Percentiles rank a stretch among this genome's conserved stretches.
Evolutionary conservation across 2,113 vertebrate species (phyloP).

Genomic region (Phaethornis superciliosus): DNA sequence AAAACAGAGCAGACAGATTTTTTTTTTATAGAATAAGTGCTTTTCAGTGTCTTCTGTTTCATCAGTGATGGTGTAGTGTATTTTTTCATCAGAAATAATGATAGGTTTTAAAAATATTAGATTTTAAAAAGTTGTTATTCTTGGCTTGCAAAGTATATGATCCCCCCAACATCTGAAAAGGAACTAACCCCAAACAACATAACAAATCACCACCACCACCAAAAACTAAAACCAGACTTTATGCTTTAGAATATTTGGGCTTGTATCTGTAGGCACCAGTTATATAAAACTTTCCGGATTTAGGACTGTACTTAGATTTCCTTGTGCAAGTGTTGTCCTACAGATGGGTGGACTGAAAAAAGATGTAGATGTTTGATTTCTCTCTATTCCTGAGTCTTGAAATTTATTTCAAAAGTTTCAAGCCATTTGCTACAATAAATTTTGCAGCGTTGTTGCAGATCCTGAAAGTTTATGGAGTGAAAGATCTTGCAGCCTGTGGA

Average conservation of each 20-base stretch:
- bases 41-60: not conserved
- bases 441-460: not conserved
- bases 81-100: not conserved
- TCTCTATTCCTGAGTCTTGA: not conserved
- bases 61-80: not conserved
- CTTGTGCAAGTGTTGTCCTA: not conserved
- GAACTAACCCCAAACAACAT: not conserved
- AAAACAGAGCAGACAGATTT: slow-evolving; percentile 10
- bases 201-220: not conserved
- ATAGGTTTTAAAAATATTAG: not conserved
- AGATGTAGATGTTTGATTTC: not conserved
- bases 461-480: not conserved
- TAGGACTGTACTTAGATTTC: not conserved
- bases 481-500: not conserved
- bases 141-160: not conserved
- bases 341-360: not conserved
- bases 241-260: not conserved
- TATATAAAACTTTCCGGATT: not conserved
- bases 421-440: not conserved
- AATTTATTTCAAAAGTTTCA: not conserved
- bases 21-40: not conserved
- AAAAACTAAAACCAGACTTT: not conserved
- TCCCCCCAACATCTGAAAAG: not conserved
- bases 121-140: not conserved
- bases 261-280: not conserved